Evolutionary conservation across 2,888 invertebrate species (phyloP).

Genomic region (Danaus chrysippus): DNA sequence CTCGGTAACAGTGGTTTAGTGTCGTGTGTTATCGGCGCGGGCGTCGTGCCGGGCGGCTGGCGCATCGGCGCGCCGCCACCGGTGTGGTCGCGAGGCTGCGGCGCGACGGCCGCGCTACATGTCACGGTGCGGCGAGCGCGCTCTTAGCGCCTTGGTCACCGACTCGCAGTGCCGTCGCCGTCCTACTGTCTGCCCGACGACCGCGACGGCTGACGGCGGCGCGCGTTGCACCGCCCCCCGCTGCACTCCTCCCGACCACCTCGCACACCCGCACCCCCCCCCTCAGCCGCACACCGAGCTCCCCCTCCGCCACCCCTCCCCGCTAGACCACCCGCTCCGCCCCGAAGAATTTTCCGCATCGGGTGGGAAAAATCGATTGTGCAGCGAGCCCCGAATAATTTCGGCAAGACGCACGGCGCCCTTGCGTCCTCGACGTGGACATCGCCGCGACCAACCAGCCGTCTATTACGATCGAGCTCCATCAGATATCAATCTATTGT

Average conservation of each 20-base stretch:
- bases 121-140: conserved; percentile 76
- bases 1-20: conserved; percentile 54
- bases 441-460: conserved; percentile 38
- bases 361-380: conserved; percentile 80
- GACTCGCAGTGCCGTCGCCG: conserved; percentile 78
- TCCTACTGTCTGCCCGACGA: conserved; percentile 76
- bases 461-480: conserved; percentile 61
- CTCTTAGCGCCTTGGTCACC: conserved; percentile 76
- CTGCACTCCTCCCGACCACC: conserved; percentile 76
- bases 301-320: conserved; percentile 53
- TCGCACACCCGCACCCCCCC: conserved; percentile 43
- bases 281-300: conserved; percentile 43
- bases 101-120: conserved; percentile 68
- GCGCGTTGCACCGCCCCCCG: conserved; percentile 78
- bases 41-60: conserved; percentile 68
- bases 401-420: conserved; percentile 79
- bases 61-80: conserved; percentile 74
- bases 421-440: conserved; percentile 59
- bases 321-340: conserved; percentile 68
- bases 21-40: conserved; percentile 50
- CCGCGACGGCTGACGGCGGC: conserved; percentile 70
- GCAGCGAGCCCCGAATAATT: conserved; percentile 78
- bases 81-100: conserved; percentile 71
- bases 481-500: conserved; percentile 19
- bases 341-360: conserved; percentile 78